Base-by-base conservation (phyloP, 2,888 invertebrate species). In the Anoncus sp. region DNA sequence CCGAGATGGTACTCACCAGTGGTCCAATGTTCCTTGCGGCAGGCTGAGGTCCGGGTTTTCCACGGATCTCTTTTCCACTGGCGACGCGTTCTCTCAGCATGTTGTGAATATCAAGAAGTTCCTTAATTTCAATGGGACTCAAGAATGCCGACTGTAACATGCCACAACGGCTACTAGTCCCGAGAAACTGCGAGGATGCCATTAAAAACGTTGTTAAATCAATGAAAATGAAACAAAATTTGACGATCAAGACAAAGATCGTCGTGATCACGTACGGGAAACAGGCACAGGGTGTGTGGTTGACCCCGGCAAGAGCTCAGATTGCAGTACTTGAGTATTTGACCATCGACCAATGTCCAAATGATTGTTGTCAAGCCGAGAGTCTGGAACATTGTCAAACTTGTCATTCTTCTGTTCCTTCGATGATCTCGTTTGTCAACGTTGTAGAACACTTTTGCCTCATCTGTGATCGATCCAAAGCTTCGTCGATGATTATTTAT, bases 11-110 rank as follows among this genome's bases (percentile, higher is more conserved):
- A n/a, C 12, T 53, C 27, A 53, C 53, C 53, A 53, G 27, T 27
- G 24, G n/a, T 12, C n/a, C n/a, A 12, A 53, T 12, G 53, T 27
- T n/a, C 27, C 20, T 53, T 7, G 53, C 53, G n/a, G 53, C 20
- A n/a, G 53, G 53, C 27, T 53, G 53, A 24, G 53, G 53, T n/a
- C 53, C 53, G 14, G 53, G 53, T 27, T n/a, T 24, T 6, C 53
- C 53, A 3, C 53, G 53, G 0, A 7, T 24, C 27, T 53, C 53
- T 16, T 2, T 6, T 53, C 53, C 53, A 1, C 20, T n/a, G 1
- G 24, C 27, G 1, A 53, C 53, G 27, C 14, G 27, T 27, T 1
- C n/a, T 27, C 53, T n/a, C 2, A 38, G 38, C 2, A 2, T 38
- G 12, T 38, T 38, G 38, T 38, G 38, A 38, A 38, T 12, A 2